Percentiles rank a stretch among this genome's conserved stretches.
Conservation (phyloP, 2,888 invertebrate species). For the Polia nebulosa region DNA sequence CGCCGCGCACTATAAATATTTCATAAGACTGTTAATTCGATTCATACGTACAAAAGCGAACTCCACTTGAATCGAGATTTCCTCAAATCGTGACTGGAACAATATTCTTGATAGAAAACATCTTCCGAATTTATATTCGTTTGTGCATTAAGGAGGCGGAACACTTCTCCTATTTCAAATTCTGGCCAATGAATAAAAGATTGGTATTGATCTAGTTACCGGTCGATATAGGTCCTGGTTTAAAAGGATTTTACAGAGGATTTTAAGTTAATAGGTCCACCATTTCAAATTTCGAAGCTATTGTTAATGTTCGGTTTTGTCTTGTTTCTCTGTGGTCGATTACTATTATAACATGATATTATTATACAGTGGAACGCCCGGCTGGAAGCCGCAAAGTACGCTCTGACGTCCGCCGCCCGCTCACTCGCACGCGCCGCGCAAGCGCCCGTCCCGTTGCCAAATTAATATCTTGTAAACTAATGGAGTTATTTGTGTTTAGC, state of each 20-base stretch:
- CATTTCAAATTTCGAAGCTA: background rate
- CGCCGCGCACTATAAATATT: conserved; percentile 66
- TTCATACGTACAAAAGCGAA: conserved; percentile 66
- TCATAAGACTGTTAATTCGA: conserved; percentile 69
- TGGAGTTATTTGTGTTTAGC: background rate
- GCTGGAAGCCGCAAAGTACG: no score
- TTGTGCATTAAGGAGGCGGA: conserved; percentile 51
- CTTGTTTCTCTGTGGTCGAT: background rate
- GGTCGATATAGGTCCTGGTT: conserved; percentile 5
- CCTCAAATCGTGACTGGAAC: conserved; percentile 66
- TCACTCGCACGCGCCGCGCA: no score
- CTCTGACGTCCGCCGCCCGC: no score
- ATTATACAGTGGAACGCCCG: no score
- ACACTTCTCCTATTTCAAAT: conserved; percentile 50
- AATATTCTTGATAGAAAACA: conserved; percentile 66
- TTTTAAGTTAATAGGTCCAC: background rate
- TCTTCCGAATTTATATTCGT: conserved; percentile 63
- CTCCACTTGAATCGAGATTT: conserved; percentile 69
- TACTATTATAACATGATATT: background rate
- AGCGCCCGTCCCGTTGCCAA: no score
- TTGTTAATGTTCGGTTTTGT: background rate
- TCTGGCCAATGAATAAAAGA: conserved; percentile 51
- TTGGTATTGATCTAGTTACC: conserved; percentile 35
- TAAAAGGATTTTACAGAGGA: background rate
- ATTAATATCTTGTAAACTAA: no score